phyloP scores from a whole-genome alignment of 2,888 invertebrate genomes.

The Encarsia formosa region DNA sequence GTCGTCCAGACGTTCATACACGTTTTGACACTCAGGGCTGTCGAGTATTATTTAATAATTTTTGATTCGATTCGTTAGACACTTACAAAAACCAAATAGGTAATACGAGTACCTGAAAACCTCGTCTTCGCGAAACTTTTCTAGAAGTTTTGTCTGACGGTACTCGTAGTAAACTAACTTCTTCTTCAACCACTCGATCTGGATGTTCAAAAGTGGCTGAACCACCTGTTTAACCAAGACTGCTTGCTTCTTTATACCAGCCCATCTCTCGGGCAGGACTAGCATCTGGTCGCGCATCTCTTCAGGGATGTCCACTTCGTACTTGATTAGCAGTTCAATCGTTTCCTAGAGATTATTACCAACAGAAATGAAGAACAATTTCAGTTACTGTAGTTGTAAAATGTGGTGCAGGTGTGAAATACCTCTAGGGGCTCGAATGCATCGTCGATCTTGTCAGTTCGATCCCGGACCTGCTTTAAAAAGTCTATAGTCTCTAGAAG shows the following conservation, averaged over 20 bases:
- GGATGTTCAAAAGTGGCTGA: conserved; percentile 82
- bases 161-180: conserved; percentile 77
- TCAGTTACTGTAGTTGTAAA: background rate
- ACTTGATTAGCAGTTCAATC: conserved; percentile 77
- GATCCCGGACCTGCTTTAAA: conserved; percentile 72
- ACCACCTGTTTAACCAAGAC: conserved; percentile 80
- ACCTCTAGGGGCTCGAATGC: conserved; percentile 84
- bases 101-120: conserved; percentile 50
- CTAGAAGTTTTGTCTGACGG: conserved; percentile 71
- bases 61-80: no score
- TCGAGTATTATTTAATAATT: background rate
- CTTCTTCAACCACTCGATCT: conserved; percentile 82
- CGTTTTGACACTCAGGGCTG: conserved; percentile 61
- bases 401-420: background rate
- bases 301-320: conserved; percentile 83
- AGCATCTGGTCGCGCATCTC: conserved; percentile 59
- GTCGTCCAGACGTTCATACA: conserved; percentile 68
- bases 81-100: no score
- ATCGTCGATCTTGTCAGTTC: conserved; percentile 71
- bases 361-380: no score
- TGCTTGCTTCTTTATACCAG: conserved; percentile 76
- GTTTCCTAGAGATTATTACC: conserved; percentile 56
- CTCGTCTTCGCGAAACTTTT: conserved; percentile 61
- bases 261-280: conserved; percentile 86
- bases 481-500: conserved; percentile 80